Base-by-base conservation (phyloP, 2,888 invertebrate species). In the Punctoribates punctum region DNA sequence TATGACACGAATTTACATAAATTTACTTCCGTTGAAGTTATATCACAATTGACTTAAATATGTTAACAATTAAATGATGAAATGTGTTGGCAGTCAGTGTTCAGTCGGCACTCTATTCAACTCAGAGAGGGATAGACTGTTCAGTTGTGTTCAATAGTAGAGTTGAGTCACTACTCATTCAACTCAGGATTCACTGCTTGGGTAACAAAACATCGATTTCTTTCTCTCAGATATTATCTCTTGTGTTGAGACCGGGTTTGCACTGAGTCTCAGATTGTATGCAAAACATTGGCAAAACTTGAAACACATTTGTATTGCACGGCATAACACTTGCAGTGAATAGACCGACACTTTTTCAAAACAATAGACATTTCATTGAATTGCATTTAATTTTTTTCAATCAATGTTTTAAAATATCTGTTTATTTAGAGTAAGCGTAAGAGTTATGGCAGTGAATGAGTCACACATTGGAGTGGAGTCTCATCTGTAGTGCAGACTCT, bases 181-280 rank as follows among this genome's bases (percentile, higher is more conserved):
- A 42, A 42, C 42, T 42, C 42, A 13, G 42, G 42, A 42, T 42
- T 42, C 42, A 42, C 42, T 42, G 42, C 57, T 23, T 17, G 60
- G 5, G 29, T 29, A 29, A 57, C 57, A 23, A 60, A 60, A 29
- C 60, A 60, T 60, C 17, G 60, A 60, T 60, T 60, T 60, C 9
- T 17, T 48, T 57, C 57, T 57, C 57, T 57, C 51, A 51, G 51
- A 42, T 42, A 42, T 42, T 42, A 42, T n/a, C 51, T 57, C 57
- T 57, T 57, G 20, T 51, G n/a, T 51, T 51, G n/a, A n/a, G 17
- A 20, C 25, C 25, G 20, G 23, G 23, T 60, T 29, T 60, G 15
- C 27, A 60, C 60, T 60, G 1, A 29, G 29, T n/a, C n/a, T n/a
- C 42, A 15, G 4, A 60, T 15, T 60, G 29, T 6, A 29, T 51